Conservation (phyloP, 2,797 vertebrate species). For the Odontamblyopus rebecca region DNA sequence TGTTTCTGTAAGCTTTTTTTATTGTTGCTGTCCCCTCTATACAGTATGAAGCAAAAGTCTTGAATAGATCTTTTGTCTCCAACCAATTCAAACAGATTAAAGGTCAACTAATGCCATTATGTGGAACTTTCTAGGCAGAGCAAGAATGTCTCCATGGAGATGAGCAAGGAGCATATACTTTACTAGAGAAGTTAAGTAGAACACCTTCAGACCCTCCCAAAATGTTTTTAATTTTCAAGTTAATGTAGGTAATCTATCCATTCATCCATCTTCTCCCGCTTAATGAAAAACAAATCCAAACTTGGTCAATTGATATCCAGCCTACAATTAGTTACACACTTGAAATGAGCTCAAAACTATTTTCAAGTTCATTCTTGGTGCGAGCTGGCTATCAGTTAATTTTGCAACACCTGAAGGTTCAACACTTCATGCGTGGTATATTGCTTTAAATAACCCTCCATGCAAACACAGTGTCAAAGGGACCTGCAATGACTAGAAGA, state of each 20-base stretch:
- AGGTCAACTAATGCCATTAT: background rate
- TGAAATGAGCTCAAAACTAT: conserved; percentile 17
- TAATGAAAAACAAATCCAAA: background rate
- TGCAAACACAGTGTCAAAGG: conserved; percentile 51
- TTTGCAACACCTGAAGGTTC: conserved; percentile 50
- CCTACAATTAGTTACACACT: conserved; percentile 11
- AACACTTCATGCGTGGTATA: conserved; percentile 45
- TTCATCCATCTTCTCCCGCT: no score
- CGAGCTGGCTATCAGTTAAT: conserved; percentile 38
- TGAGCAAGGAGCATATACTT: background rate
- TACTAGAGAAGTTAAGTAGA: no score
- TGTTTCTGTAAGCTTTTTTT: no score
- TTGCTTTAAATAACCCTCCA: conserved; percentile 54
- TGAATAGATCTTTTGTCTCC: background rate
- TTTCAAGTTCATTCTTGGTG: conserved; percentile 50
- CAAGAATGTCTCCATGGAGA: background rate
- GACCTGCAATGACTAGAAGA: conserved; percentile 41
- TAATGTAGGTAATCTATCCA: background rate
- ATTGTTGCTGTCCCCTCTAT: no score
- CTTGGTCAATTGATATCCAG: conserved; percentile 5
- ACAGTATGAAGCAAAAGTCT: no score
- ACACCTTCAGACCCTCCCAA: background rate
- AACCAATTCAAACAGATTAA: background rate
- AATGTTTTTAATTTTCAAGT: no score
- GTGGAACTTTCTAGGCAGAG: background rate